These are phyloP conservation scores for Brachionus angularis DNA, from an alignment of 1,140 invertebrate species.

Conservation along the genomic window DNA sequence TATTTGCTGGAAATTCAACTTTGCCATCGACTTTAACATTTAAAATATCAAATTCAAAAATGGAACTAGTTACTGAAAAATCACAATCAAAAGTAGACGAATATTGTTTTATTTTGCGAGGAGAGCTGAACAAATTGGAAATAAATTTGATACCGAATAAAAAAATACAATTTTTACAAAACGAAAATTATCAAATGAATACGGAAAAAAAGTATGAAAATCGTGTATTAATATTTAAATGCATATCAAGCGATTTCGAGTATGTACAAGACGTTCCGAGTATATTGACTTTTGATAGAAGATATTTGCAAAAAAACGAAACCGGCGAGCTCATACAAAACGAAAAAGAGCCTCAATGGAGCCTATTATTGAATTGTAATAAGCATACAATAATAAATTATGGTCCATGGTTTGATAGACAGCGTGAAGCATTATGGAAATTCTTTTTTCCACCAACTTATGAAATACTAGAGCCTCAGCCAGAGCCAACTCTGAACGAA, in stretches of 20 bases:
- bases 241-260: constrained; percentile 21
- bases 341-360: constrained; percentile 38
- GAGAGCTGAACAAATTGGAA: constrained; percentile 33
- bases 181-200: too few species aligned
- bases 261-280: constrained; percentile 30
- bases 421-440: constrained; percentile 83
- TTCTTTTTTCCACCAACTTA: constrained; percentile 78
- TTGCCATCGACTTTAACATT: constrained; percentile 26
- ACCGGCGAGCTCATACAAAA: constrained; percentile 30
- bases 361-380: constrained; percentile 74
- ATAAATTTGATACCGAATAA: constrained; percentile 14
- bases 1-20: constrained; percentile 35
- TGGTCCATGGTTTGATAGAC: constrained; percentile 94
- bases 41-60: constrained; percentile 35
- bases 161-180: constrained; percentile 23
- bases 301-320: constrained; percentile 36
- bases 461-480: constrained; percentile 31
- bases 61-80: constrained; percentile 43
- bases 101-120: constrained; percentile 25
- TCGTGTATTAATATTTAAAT: constrained; percentile 30
- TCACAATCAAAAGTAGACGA: constrained; percentile 43
- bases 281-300: constrained; percentile 24
- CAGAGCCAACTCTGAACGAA: constrained; percentile 38
- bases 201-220: constrained; percentile 19
- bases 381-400: constrained; percentile 96